phyloP scores from a whole-genome alignment of 2,113 vertebrate genomes.

The Dromaius novaehollandiae region DNA sequence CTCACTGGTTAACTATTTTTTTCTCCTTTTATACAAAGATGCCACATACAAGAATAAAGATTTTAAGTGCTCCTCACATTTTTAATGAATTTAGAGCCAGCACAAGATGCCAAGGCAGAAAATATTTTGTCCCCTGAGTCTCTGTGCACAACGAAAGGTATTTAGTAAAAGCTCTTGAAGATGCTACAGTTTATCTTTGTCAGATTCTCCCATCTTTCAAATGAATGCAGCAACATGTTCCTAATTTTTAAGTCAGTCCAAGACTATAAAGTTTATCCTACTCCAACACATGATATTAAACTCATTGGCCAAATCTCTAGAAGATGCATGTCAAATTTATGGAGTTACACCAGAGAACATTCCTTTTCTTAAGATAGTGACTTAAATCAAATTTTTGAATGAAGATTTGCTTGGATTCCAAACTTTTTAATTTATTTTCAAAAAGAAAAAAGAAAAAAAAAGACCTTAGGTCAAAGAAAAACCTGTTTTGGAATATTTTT shows the following conservation, averaged over 20 bases:
- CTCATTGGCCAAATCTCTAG: not conserved
- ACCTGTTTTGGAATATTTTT: not conserved
- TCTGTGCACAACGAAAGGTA: not conserved
- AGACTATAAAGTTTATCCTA: not conserved
- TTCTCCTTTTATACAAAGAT: not conserved
- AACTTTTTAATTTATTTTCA: not conserved
- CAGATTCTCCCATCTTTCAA: not conserved
- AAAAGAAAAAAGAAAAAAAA: not conserved
- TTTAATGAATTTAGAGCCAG: not conserved
- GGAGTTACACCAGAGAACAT: not conserved
- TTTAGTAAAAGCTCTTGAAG: not conserved
- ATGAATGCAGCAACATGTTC: not conserved
- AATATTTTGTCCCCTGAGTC: not conserved
- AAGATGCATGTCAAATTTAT: not conserved
- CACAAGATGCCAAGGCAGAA: not conserved
- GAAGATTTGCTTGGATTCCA: not conserved
- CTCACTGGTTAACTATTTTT: not conserved
- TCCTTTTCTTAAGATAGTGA: not conserved
- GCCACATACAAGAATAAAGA: not conserved
- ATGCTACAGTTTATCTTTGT: not conserved
- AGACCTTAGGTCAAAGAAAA: rapidly evolving
- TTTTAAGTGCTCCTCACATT: not conserved
- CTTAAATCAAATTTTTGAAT: not conserved
- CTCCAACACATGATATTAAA: not conserved
- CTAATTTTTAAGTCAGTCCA: not conserved